A percentile compares a stretch with the other conserved stretches of the same genome.
These are phyloP conservation scores for Eulemur macaco DNA, from an alignment of 2,113 vertebrate genomes.

Conservation along the genomic window DNA sequence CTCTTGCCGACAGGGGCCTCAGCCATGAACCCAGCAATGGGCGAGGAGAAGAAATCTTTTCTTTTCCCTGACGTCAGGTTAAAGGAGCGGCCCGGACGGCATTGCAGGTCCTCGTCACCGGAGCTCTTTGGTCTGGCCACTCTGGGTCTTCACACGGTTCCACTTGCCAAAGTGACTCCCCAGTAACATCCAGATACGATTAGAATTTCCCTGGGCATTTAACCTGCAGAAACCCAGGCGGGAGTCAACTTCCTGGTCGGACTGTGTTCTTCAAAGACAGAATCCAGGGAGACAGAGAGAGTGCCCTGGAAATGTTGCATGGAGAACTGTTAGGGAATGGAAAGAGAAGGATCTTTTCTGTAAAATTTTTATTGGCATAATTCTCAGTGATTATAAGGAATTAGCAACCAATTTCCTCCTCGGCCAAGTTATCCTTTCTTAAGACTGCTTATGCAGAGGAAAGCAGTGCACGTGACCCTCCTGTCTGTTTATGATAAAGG, in stretches of 20 bases:
- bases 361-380: not conserved
- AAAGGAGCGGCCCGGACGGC: no score
- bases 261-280: not conserved
- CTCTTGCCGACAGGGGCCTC: not conserved
- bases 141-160: not conserved
- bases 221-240: not conserved
- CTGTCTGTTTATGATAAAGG: not conserved
- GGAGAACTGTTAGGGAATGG: no score
- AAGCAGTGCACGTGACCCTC: not conserved
- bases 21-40: not conserved
- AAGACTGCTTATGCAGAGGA: not conserved
- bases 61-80: not conserved
- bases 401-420: not conserved
- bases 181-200: not conserved
- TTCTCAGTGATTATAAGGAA: not conserved
- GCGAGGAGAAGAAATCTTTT: not conserved
- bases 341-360: not conserved
- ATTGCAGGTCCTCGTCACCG: not conserved
- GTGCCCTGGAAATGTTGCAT: not conserved
- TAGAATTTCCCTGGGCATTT: not conserved
- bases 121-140: not conserved
- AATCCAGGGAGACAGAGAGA: not conserved
- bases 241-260: not conserved
- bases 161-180: not conserved
- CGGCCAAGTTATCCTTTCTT: not conserved